These are phyloP conservation scores for Willisornis vidua DNA, from an alignment of 2,113 vertebrate species.

Conservation along the genomic window DNA sequence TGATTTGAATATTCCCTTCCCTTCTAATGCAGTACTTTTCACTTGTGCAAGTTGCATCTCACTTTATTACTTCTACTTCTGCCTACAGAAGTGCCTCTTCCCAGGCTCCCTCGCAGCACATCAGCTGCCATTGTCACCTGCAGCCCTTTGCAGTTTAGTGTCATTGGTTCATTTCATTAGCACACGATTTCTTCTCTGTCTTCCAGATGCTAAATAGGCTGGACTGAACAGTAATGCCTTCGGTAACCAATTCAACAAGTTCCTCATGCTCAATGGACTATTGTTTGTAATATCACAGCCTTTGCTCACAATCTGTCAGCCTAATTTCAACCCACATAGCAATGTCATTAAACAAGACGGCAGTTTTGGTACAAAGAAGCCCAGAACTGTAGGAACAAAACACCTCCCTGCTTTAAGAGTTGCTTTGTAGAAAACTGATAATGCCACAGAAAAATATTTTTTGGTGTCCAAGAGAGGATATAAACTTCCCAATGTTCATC, in stretches of 20 bases:
- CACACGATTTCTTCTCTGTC: not conserved
- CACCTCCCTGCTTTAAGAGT: not conserved
- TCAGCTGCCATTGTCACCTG: slow-evolving; percentile 37
- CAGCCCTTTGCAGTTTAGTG: slow-evolving; percentile 3
- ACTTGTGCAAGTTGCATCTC: not conserved
- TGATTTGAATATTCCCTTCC: not conserved
- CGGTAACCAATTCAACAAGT: slow-evolving; percentile 55
- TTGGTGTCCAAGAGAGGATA: not conserved
- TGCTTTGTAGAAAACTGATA: not conserved
- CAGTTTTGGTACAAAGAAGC: slow-evolving; percentile 39
- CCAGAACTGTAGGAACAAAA: slow-evolving; percentile 37
- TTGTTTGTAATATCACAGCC: slow-evolving; percentile 52
- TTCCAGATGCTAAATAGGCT: slow-evolving; percentile 47
- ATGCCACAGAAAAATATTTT: not conserved
- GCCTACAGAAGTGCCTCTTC: not conserved
- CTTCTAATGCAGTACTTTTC: not conserved
- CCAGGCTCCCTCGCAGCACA: not conserved
- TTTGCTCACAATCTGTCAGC: slow-evolving; percentile 61
- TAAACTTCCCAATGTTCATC: not conserved
- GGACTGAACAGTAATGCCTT: slow-evolving; percentile 16
- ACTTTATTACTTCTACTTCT: not conserved
- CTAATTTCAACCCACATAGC: slow-evolving; percentile 53
- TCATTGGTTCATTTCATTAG: slow-evolving; percentile 27
- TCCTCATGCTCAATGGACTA: slow-evolving; percentile 24
- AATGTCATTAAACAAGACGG: slow-evolving; percentile 44